A percentile compares a stretch with the other conserved stretches of the same genome.
Evolutionary conservation across 2,797 vertebrate species (phyloP).

Genomic region (Leucoraja ocellata): DNA sequence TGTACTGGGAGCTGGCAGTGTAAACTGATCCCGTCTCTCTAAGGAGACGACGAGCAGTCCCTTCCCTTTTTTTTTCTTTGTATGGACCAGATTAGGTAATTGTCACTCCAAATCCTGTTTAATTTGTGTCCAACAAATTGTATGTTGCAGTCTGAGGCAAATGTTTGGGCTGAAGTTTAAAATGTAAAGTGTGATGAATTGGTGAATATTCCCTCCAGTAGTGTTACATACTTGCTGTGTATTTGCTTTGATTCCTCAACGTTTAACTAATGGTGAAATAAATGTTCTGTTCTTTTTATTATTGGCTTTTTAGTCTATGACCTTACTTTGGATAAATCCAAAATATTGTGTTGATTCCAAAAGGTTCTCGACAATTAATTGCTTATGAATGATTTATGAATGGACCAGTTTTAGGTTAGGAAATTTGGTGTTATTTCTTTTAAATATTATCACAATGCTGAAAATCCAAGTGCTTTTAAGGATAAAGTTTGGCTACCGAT

Average conservation of each 20-base stretch:
- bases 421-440: background rate
- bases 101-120: background rate
- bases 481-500: background rate
- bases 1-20: background rate
- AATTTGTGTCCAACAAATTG: background rate
- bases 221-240: background rate
- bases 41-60: background rate
- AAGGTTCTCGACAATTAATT: background rate
- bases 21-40: background rate
- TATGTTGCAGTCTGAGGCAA: background rate
- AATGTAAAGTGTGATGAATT: background rate
- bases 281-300: background rate
- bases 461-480: background rate
- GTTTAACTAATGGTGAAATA: background rate
- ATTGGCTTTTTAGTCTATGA: too few species aligned
- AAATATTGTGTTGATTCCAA: background rate
- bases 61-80: background rate
- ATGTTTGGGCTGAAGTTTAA: background rate
- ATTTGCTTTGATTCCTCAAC: background rate
- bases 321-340: background rate
- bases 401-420: background rate
- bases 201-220: background rate
- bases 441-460: background rate
- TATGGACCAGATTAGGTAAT: conserved; percentile 23
- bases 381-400: background rate